Evolutionary conservation across 1,140 invertebrate species (phyloP).

Genomic region (Chionoecetes opilio): DNA sequence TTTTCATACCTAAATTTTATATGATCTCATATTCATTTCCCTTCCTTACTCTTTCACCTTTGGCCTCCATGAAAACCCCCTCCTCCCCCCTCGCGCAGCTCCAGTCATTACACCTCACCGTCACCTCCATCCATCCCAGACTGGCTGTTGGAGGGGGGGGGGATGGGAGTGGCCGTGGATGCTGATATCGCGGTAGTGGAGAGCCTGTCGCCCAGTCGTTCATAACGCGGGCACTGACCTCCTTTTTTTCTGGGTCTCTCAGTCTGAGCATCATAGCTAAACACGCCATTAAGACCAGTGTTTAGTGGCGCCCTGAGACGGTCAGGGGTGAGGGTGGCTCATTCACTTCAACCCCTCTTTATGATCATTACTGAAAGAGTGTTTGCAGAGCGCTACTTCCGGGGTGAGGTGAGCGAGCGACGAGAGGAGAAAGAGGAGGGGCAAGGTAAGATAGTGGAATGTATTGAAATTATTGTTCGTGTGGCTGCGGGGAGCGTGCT

Average conservation of each 20-base stretch:
- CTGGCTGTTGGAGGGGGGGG: neutral
- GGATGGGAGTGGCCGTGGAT: neutral
- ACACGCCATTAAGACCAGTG: neutral
- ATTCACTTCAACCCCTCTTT: neutral
- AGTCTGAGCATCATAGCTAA: slow-evolving; percentile 4
- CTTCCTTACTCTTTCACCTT: neutral
- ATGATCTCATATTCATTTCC: neutral
- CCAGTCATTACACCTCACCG: too few relatives aligned
- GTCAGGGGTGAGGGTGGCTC: neutral
- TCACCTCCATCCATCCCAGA: neutral
- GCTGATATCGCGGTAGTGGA: neutral
- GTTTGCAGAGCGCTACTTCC: neutral
- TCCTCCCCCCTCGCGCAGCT: neutral
- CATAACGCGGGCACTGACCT: slow-evolving; percentile 2
- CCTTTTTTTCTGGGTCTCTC: neutral
- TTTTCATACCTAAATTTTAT: neutral
- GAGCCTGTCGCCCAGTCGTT: neutral
- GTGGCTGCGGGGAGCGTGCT: neutral
- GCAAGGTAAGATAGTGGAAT: neutral
- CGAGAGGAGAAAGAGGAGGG: neutral
- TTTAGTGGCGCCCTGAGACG: neutral
- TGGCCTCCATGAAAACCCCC: neutral
- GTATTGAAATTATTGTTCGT: neutral
- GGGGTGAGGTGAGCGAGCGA: neutral
- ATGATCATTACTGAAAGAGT: neutral